Evolutionary conservation across 1,140 invertebrate genomes (phyloP).

Genomic region (Aphelinus certus): DNA sequence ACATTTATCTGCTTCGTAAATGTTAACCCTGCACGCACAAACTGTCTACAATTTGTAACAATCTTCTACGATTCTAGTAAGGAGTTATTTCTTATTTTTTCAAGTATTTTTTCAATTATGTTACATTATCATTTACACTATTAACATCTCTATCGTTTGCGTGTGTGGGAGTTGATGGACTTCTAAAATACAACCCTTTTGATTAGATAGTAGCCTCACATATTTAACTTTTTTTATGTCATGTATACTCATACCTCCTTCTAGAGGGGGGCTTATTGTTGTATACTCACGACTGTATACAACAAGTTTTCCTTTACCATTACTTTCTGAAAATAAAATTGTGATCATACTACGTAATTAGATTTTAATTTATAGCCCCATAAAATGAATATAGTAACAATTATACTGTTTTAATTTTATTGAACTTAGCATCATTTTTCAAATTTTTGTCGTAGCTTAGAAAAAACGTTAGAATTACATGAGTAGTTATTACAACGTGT

Average conservation of each 20-base stretch:
- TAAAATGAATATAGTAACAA: constrained; percentile 1
- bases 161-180: constrained; percentile 48
- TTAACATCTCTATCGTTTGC: constrained; percentile 49
- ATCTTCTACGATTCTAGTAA: too few species aligned
- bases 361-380: background rate
- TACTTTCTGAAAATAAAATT: background rate
- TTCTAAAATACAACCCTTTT: constrained; percentile 20
- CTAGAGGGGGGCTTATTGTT: constrained; percentile 14
- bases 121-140: background rate
- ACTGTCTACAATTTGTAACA: too few species aligned
- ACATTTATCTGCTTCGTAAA: too few species aligned
- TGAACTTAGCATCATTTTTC: constrained; percentile 17
- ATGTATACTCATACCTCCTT: constrained; percentile 11
- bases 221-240: constrained; percentile 1
- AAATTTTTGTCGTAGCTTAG: constrained; percentile 19
- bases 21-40: too few species aligned
- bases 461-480: constrained; percentile 11
- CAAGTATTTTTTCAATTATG: too few species aligned
- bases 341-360: constrained; percentile 12
- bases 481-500: constrained; percentile 22
- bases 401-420: constrained; percentile 2
- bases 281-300: constrained; percentile 18
- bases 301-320: constrained; percentile 12
- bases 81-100: too few species aligned
- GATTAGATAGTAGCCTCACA: background rate